Evolutionary conservation across 2,113 vertebrate genomes (phyloP), one percentile per base, ranked within the genome.

Genomic region (Oncorhynchus tshawytscha): DNA sequence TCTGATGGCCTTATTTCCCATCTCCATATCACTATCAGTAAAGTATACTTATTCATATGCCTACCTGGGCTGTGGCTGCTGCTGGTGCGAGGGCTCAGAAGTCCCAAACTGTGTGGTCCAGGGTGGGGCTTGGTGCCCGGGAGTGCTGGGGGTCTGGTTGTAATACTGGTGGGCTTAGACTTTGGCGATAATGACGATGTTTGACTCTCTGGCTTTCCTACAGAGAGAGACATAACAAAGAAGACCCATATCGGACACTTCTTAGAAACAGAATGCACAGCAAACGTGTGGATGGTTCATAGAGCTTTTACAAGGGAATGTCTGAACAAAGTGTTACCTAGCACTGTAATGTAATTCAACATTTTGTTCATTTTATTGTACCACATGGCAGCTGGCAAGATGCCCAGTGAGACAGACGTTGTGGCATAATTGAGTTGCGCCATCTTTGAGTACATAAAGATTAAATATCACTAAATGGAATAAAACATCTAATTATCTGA

Each of bases 41-140:
- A n/a, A 45, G 39, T n/a, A 20, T 24, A 11, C 59, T 62, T 22
- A 62, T 62, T 8, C 59, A 62, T 62, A 1, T 29, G 25, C 75
- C 6, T 86, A 96, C 95, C 95, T 0, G 89, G 88, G 31, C 90
- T 68, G 51, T 11, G 48, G 73, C 71, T 45, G 78, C 82, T 87
- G 84, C 91, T 79, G 3, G 92, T 90, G 49, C 93, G 91, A 1
- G 95, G 95, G 64, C 94, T 95, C 82, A 94, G 93, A 0, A 94
- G 93, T 71, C 94, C 91, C 0, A 91, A 88, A n/a, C 78, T 91
- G 34, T 92, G 91, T 48, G 88, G 88, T 5, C 75, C 83, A 24
- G 89, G 88, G 69, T 82, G 83, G 71, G 91, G 92, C 78, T 95
- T 97, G 45, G 86, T 34, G 8, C 85, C 81, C 80, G 94, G 94